A percentile compares a stretch with the other conserved stretches of the same genome.
Conservation (phyloP, 2,113 vertebrate genomes). For the Myrmecophaga tridactyla region DNA sequence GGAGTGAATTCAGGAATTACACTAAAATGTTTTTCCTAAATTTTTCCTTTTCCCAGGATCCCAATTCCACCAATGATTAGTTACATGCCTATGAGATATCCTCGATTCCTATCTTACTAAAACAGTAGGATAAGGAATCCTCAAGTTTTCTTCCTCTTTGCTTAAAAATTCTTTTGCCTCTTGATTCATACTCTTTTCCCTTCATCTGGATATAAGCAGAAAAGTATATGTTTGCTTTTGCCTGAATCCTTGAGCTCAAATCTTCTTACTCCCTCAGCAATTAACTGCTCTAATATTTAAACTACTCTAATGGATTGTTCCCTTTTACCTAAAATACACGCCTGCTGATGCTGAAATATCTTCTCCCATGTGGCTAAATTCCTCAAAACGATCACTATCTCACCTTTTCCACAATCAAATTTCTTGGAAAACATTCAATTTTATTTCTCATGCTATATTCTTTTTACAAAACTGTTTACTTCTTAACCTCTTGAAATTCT, state of each 20-base stretch:
- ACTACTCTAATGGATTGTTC: background rate
- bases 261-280: background rate
- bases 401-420: background rate
- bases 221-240: background rate
- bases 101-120: background rate
- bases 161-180: background rate
- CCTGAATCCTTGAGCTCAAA: background rate
- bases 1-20: background rate
- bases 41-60: background rate
- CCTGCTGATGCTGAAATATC: background rate
- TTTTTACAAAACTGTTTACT: conserved; percentile 2
- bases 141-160: background rate
- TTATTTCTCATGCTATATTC: background rate
- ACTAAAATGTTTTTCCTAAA: background rate
- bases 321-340: conserved; percentile 31
- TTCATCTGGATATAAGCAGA: background rate
- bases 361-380: background rate
- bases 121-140: background rate
- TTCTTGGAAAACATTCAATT: conserved; percentile 8
- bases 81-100: background rate
- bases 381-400: background rate
- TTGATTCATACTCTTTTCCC: background rate
- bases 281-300: conserved; percentile 15
- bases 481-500: background rate
- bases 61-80: background rate